Conservation (phyloP, 2,113 vertebrate genomes). For the Brienomyrus brachyistius region DNA sequence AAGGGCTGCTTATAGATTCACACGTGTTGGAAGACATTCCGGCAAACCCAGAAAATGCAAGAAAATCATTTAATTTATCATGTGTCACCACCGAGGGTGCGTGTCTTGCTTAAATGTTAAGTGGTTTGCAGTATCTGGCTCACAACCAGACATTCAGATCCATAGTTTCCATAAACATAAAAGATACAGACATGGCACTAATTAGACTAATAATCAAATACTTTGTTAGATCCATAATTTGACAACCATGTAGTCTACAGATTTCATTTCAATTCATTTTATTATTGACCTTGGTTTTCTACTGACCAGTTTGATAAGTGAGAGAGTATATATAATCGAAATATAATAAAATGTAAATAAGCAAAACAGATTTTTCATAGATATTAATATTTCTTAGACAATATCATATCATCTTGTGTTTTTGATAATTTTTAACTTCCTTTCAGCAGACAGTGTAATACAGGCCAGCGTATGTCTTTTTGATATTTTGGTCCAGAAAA, state of each 20-base stretch:
- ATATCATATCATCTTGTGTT: slow-evolving; percentile 17
- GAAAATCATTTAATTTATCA: neutral
- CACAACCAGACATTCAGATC: no score
- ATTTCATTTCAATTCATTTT: neutral
- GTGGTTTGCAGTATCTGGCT: no score
- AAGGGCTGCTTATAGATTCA: neutral
- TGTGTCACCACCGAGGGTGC: no score
- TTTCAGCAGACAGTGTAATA: slow-evolving; percentile 47
- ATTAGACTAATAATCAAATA: neutral
- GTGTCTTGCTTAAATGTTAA: no score
- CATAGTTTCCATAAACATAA: no score
- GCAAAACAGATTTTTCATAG: neutral
- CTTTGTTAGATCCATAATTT: neutral
- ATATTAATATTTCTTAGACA: neutral
- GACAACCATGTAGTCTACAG: neutral
- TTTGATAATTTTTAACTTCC: slow-evolving; percentile 32
- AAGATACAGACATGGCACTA: neutral
- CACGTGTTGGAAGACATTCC: neutral
- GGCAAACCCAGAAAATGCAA: neutral
- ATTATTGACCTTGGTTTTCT: neutral
- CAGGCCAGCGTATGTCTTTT: slow-evolving; percentile 53
- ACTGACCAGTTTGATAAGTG: neutral
- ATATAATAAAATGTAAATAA: neutral
- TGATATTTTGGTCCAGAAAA: slow-evolving; percentile 55
- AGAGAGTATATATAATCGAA: neutral